phyloP scores from a whole-genome alignment of 2,888 invertebrate genomes.

The Drosophila flavopinicola region DNA sequence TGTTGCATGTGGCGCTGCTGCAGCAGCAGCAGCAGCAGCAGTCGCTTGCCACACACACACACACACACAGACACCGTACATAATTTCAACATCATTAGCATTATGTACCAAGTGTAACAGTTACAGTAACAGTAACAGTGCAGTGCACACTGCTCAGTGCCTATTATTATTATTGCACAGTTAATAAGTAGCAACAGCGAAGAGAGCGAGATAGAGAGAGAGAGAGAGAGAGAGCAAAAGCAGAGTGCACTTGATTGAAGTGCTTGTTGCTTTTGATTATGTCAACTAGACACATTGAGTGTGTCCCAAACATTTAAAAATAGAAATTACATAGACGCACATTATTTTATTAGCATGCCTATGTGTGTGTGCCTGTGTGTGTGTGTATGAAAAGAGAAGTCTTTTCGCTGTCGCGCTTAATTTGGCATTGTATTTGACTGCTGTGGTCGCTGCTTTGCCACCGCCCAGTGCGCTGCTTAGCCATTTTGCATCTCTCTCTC shows the following conservation, averaged over 20 bases:
- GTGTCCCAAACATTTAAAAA: constrained; percentile 49
- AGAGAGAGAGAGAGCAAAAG: neutral
- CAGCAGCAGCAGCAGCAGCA: constrained; percentile 9
- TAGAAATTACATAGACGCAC: constrained; percentile 56
- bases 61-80: constrained; percentile 21
- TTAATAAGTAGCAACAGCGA: constrained; percentile 28
- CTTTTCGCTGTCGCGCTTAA: constrained; percentile 55
- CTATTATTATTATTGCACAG: constrained; percentile 54
- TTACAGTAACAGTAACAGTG: constrained; percentile 31
- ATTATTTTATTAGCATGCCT: constrained; percentile 16
- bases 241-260: constrained; percentile 28
- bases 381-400: constrained; percentile 24
- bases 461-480: constrained; percentile 36
- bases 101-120: constrained; percentile 57
- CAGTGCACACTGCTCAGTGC: constrained; percentile 22
- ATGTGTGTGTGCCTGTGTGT: neutral
- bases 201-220: neutral
- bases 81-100: constrained; percentile 68
- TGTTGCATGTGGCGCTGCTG: constrained; percentile 52
- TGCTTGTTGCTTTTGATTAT: constrained; percentile 29
- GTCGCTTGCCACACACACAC: constrained; percentile 42
- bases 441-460: constrained; percentile 28
- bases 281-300: constrained; percentile 34
- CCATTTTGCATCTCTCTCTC: constrained; percentile 15
- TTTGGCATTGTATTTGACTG: constrained; percentile 68